Base-by-base conservation (phyloP, 2,888 invertebrate species). In the Belgica antarctica region DNA sequence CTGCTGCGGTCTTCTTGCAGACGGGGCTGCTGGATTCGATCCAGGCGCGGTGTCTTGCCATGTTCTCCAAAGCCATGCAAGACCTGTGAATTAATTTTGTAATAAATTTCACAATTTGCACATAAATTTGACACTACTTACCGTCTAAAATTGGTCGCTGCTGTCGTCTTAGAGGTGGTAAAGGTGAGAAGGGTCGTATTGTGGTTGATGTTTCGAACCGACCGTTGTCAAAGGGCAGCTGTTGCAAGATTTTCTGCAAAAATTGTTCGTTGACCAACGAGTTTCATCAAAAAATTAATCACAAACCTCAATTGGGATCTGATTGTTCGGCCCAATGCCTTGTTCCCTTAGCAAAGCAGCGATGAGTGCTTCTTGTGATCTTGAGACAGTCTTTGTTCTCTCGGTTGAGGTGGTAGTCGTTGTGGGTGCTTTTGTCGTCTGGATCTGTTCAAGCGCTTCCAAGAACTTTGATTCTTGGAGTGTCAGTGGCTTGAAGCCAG, bases 341-440 rank as follows among this genome's bases (percentile, higher is more conserved):
- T 87, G 85, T 74, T 88, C 85, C 78, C 88, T 88, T 62, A 89
- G 79, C 70, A 89, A 78, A 1, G 88, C 86, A 0, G 89, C 88
- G 25, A 89, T 81, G 72, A 89, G 79, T 1, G 89, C 89, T 72
- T 89, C 89, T 74, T 87, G 85, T 71, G 84, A 85, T 74, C 85
- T 84, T 12, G 86, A 87, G 4, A 62, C 62, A 41, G 62, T 71
- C n/a, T 65, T 66, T 74, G 76, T 65, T 52, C 5, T 65, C 1
- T 72, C 73, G 79, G 80, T 78, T 76, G 80, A 75, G 3, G 73
- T 73, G 5, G 72, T 74, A 36, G 76, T 74, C 46, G 78, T 77
- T 47, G 77, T 72, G 63, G 75, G 73, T 31, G 75, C 75, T 72
- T 76, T 73, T 72, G 76, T 77, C 59, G 73, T 74, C 74, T 73